phyloP scores from a whole-genome alignment of 2,113 vertebrate species.

The Onychostoma macrolepis region DNA sequence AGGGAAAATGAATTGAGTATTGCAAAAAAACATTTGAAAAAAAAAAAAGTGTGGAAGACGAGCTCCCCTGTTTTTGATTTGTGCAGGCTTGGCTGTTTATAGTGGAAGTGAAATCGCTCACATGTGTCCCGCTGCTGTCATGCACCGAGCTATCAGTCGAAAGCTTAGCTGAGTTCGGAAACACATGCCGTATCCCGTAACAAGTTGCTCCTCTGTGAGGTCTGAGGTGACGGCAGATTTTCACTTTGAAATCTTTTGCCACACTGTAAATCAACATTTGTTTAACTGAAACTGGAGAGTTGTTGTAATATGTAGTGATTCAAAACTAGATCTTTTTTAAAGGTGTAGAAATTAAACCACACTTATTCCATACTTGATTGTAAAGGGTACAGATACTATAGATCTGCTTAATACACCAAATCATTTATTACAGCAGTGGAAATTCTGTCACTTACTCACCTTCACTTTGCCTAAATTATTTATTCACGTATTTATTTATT shows the following conservation, averaged over 20 bases:
- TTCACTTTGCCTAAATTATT: not conserved
- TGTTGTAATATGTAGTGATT: not conserved
- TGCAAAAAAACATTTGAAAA: conserved; percentile 62
- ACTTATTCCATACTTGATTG: not conserved
- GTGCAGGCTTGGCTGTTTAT: conserved; percentile 24
- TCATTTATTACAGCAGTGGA: not conserved
- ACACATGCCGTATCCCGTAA: conserved; percentile 21
- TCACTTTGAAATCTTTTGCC: conserved; percentile 30
- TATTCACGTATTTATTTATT: not conserved
- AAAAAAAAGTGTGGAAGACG: conserved; percentile 48
- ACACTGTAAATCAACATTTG: not conserved
- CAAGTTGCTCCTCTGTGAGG: conserved; percentile 16
- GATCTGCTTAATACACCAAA: not conserved
- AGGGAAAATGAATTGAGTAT: conserved; percentile 69
- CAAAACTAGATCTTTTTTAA: not conserved
- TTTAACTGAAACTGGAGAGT: not conserved
- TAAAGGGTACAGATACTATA: not conserved
- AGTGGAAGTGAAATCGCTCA: conserved; percentile 17
- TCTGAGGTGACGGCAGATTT: not conserved
- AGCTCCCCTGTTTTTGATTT: conserved; percentile 24
- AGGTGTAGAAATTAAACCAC: not conserved
- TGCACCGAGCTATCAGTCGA: not conserved
- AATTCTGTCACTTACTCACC: not conserved
- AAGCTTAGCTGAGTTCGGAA: conserved; percentile 26
- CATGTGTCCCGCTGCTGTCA: conserved; percentile 12